These are phyloP conservation scores for Archips xylosteana DNA, from an alignment of 2,888 invertebrate species.

Conservation along the genomic window DNA sequence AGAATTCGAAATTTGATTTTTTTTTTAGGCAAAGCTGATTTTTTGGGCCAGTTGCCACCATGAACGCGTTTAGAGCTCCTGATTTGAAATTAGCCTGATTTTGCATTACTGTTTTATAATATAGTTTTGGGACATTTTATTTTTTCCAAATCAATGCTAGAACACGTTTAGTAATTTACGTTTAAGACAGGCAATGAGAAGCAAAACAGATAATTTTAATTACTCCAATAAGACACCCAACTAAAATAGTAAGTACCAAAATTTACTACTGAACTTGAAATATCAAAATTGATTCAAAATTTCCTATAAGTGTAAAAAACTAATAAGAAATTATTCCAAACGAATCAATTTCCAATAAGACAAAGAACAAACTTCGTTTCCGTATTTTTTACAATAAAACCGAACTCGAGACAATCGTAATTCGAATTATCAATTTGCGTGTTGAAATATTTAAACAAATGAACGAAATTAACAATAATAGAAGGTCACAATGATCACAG, in stretches of 20 bases:
- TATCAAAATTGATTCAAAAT: background rate
- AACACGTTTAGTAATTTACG: too few relatives aligned
- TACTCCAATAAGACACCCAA: too few relatives aligned
- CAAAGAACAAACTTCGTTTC: background rate
- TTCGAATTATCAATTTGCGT: constrained; percentile 37
- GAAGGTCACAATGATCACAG: constrained; percentile 64
- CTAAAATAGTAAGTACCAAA: too few relatives aligned
- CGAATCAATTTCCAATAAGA: background rate
- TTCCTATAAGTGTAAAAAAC: background rate
- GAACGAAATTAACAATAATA: constrained; percentile 50
- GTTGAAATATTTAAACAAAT: constrained; percentile 54
- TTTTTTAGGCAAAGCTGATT: constrained; percentile 46
- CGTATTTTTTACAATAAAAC: background rate
- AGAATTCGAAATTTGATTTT: constrained; percentile 72
- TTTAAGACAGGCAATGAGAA: too few relatives aligned
- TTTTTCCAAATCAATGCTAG: too few relatives aligned
- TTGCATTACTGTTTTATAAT: background rate
- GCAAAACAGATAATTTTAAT: too few relatives aligned
- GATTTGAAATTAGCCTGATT: background rate
- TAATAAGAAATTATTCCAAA: background rate
- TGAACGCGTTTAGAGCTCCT: background rate
- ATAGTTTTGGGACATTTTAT: background rate
- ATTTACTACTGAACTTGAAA: too few relatives aligned
- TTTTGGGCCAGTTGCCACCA: constrained; percentile 9
- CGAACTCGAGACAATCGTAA: background rate